These are phyloP conservation scores for Pseudachorutes palmiensis DNA, from an alignment of 1,140 invertebrate species.

Conservation along the genomic window DNA sequence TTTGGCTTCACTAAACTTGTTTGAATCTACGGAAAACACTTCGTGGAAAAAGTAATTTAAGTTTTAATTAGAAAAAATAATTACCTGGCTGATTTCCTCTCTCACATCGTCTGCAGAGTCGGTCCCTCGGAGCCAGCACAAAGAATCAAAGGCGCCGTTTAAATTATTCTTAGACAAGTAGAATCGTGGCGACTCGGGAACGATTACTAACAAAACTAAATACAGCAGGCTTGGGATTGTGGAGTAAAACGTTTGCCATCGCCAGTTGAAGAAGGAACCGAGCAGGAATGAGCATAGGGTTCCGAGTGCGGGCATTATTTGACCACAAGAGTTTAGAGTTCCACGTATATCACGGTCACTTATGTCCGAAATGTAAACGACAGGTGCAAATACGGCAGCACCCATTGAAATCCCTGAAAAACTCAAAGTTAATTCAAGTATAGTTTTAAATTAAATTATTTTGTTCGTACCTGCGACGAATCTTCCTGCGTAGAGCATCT, in stretches of 20 bases:
- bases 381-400: conserved; percentile 60
- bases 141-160: conserved; percentile 53
- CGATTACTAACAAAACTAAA: conserved; percentile 46
- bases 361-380: conserved; percentile 73
- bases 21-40: not conserved
- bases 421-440: not conserved
- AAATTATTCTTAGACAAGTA: conserved; percentile 52
- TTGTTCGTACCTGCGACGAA: conserved; percentile 56
- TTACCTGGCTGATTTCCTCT: not conserved
- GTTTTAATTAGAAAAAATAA: not conserved
- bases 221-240: not conserved
- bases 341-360: conserved; percentile 67
- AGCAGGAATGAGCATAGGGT: conserved; percentile 1
- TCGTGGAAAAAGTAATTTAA: not conserved
- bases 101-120: not conserved
- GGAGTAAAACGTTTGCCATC: not conserved
- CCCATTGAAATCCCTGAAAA: conserved; percentile 47
- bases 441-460: not conserved
- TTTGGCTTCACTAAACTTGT: not conserved
- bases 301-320: not conserved
- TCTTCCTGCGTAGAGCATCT: conserved; percentile 56
- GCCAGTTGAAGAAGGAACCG: conserved; percentile 12
- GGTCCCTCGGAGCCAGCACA: conserved; percentile 55
- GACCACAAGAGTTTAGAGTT: conserved; percentile 45
- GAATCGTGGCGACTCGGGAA: conserved; percentile 66